Percentiles rank a stretch among this genome's conserved stretches.
phyloP scores from a whole-genome alignment of 2,113 vertebrate species.

The Nibea albiflora region DNA sequence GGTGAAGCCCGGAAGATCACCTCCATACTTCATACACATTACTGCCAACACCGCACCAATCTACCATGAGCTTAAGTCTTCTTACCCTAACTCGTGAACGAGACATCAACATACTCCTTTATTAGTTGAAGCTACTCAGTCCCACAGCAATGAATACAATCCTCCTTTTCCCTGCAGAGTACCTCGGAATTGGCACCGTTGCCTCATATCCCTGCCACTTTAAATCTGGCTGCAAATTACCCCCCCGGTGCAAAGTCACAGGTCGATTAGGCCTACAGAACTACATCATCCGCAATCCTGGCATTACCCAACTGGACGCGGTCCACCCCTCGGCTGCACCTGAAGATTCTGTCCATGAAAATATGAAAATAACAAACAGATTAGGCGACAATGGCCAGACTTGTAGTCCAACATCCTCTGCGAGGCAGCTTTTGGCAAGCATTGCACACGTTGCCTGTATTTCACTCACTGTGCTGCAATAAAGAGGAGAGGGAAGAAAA shows the following conservation, averaged over 20 bases:
- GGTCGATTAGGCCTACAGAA: not conserved
- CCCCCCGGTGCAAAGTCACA: not conserved
- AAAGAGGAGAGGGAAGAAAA: conserved; percentile 23
- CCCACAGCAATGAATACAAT: not conserved
- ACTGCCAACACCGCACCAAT: not conserved
- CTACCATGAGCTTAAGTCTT: not conserved
- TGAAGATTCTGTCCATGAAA: conserved; percentile 10
- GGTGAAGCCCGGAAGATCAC: not conserved
- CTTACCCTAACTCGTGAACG: not conserved
- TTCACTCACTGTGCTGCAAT: not conserved
- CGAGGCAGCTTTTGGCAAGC: conserved; percentile 6
- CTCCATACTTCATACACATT: not conserved
- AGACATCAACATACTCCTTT: no score
- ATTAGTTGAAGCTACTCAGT: not conserved
- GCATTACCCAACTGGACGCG: not conserved
- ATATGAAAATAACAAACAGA: conserved; percentile 40
- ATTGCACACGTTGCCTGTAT: not conserved
- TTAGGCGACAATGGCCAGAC: conserved; percentile 1
- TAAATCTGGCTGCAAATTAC: not conserved
- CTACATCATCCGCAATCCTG: not conserved
- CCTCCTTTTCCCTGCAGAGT: not conserved
- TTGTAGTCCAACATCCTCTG: not conserved
- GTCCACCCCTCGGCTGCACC: conserved; percentile 3
- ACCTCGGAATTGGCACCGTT: not conserved
- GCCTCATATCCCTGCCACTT: not conserved